Base-by-base conservation (phyloP, 2,888 invertebrate genomes). In the Limnephilus rhombicus region DNA sequence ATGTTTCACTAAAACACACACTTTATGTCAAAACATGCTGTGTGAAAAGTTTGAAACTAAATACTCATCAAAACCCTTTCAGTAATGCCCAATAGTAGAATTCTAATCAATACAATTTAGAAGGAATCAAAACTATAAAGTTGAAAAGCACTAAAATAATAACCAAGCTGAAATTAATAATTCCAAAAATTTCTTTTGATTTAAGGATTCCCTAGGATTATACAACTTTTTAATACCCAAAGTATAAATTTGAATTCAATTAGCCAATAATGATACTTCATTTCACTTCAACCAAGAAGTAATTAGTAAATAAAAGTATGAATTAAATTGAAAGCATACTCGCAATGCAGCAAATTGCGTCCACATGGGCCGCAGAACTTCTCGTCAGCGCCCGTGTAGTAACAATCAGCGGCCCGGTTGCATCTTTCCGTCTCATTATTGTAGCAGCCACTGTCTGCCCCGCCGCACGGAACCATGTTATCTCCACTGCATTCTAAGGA, bases 381-480 rank as follows among this genome's bases (percentile, higher is more conserved):
- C 85, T 93, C 93, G 82, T 93, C 93, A 18, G 37, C 82, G 4
- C 93, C 93, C 2, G 89, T 91, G 34, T 89, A 91, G 18, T 90
- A 86, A 68, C 93, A 93, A 80, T 93, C 91, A 24, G 92, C 93
- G 1, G 91, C 85, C 24, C 93, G 91, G 29, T 93, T 89, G 89
- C 93, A 93, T 34, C 93, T 86, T 5, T 80, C 82, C 2, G 93
- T 93, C 4, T 81, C 90, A 91, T 93, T 93, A 53, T 93, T 93
- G 80, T 90, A 93, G 85, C 93, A 93, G 31, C 89, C 92, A 3
- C 34, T 80, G 80, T 93, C 93, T 2, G 91, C 41, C 29, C 92
- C 93, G 13, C 93, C 93, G 31, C 93, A 93, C 18, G 93, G 92
- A 13, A 93, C 49, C 92, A 93, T 92, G 53, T 93, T 91, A 11